Base-by-base conservation (phyloP, 2,797 vertebrate genomes). In the Hylomyscus alleni region DNA sequence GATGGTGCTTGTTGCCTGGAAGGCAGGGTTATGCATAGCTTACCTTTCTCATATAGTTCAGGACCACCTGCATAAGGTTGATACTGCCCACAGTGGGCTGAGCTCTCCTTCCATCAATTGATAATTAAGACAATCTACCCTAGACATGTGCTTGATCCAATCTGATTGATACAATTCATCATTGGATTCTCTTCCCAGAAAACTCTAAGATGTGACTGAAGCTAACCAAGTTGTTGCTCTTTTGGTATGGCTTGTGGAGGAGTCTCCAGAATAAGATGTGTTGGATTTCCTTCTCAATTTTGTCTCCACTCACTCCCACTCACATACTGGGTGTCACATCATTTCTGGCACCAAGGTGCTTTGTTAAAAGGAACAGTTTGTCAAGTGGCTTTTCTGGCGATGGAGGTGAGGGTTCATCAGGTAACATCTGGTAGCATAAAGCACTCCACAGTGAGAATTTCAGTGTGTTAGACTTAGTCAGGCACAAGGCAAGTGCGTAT, bases 391-490 rank as follows among this genome's bases (percentile, higher is more conserved):
- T 34, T 96, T 87, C 73, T 37, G 20, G 40, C 50, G 80, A 50
- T 58, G 37, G 65, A 50, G 75, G 24, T 83, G 60, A 88, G 29
- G 69, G 50, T 58, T 95, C 75, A 73, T 56, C 22, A 62, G 73
- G 54, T 95, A 97, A 89, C 54, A 52, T 73, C 81, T 95, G 12
- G 13, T 37, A 34, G 60, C 31, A 76, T 56, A 60, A 91, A 91
- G 44, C 13, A 11, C 93, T 89, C 89, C n/a, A 13, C 9, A 10
- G 85, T 80, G 82, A 88, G 78, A 86, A 91, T 97, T 96, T 93
- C 83, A 92, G 72, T 56, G 31, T 90, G 72, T 89, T 72, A 58
- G 90, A 86, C n/a, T 37, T 78, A 37, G 86, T 89, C 85, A 92
- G 95, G 56, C 65, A 17, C 26, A 69, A 91, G 85, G 83, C 78